Evolutionary conservation across 2,888 invertebrate genomes (phyloP).

Genomic region (Caradrina clavipalpis): DNA sequence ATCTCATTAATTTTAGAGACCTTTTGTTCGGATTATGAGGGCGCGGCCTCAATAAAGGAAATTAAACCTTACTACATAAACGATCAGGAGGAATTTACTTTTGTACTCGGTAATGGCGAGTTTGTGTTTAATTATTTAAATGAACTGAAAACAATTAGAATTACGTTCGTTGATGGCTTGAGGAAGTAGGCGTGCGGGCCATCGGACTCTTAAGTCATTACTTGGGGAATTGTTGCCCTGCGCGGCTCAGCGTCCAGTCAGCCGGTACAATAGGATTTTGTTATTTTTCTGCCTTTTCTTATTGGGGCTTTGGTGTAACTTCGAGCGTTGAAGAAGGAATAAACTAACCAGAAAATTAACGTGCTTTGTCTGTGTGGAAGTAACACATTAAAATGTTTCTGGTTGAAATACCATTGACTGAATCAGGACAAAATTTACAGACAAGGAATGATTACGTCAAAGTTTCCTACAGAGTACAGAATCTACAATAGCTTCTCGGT

Average conservation of each 20-base stretch:
- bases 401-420: too few relatives aligned
- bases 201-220: conserved; percentile 46
- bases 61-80: conserved; percentile 62
- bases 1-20: conserved; percentile 68
- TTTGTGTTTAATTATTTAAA: conserved; percentile 62
- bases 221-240: conserved; percentile 39
- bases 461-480: too few relatives aligned
- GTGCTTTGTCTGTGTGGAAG: too few relatives aligned
- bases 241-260: conserved; percentile 31
- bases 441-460: too few relatives aligned
- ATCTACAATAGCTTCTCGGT: too few relatives aligned
- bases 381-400: too few relatives aligned
- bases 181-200: conserved; percentile 31
- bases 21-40: conserved; percentile 60
- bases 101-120: conserved; percentile 28
- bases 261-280: conserved; percentile 4
- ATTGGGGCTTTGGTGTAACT: neutral
- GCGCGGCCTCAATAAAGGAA: conserved; percentile 61
- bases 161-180: conserved; percentile 45
- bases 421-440: too few relatives aligned
- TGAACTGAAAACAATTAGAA: conserved; percentile 59
- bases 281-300: conserved; percentile 24
- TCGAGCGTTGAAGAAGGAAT: neutral
- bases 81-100: conserved; percentile 51
- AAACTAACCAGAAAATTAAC: neutral